Base-by-base conservation (phyloP, 2,797 vertebrate species). In the Microctenopoma lineatum region DNA sequence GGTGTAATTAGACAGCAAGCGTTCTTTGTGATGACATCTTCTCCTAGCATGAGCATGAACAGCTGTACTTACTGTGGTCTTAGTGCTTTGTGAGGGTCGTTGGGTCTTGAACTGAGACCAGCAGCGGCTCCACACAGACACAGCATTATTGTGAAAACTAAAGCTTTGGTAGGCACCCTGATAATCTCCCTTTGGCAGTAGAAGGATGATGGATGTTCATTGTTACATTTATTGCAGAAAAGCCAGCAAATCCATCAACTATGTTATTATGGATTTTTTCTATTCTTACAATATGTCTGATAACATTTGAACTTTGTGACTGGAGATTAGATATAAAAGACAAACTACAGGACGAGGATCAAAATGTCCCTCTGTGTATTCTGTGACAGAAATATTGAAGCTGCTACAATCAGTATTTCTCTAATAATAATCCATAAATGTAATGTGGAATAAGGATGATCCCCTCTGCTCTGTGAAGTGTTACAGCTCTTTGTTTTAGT, bases 51-150 rank as follows among this genome's bases (percentile, higher is more conserved):
- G 51, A 0, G 32, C n/a, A 15, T 29, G 52, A 48, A 46, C 11
- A 69, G n/a, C 29, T 42, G 11, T 4, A 64, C 5, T 61, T 61
- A 15, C 41, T 16, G 41, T 42, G 9, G 34, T 7, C 36, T 32
- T 9, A 29, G n/a, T 60, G 55, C 54, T 65, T 42, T 58, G 58
- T 41, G 64, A 76, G 47, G 34, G 34, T 10, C 55, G 45, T 73
- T 75, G 77, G 61, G 55, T 70, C 45, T 85, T 67, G 16, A 69
- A 54, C n/a, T n/a, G n/a, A n/a, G n/a, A n/a, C n/a, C n/a, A n/a
- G n/a, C n/a, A n/a, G n/a, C n/a, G n/a, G n/a, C n/a, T n/a, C n/a
- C n/a, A n/a, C n/a, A n/a, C n/a, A n/a, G n/a, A n/a, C n/a, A n/a
- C n/a, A n/a, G 32, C 5, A 4, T 41, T 36, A 3, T 39, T 27